Conservation (phyloP, 2,113 vertebrate genomes). For the Stegastes partitus region DNA sequence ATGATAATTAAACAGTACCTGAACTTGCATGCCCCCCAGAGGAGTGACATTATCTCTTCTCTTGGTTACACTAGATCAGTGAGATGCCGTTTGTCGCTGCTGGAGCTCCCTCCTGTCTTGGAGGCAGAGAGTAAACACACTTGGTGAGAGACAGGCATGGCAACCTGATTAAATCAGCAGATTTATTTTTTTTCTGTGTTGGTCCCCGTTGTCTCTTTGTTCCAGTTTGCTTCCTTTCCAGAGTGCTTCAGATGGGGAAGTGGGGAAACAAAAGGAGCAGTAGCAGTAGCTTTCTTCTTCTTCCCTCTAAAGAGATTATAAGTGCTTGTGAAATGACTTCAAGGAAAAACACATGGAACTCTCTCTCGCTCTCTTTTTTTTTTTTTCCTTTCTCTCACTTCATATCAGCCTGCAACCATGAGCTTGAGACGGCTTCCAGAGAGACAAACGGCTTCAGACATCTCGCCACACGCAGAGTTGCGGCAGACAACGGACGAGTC, state of each 20-base stretch:
- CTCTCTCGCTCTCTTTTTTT: constrained; percentile 47
- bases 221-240: constrained; percentile 74
- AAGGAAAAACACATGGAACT: constrained; percentile 69
- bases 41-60: constrained; percentile 58
- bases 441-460: constrained; percentile 61
- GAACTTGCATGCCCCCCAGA: constrained; percentile 59
- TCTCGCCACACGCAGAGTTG: constrained; percentile 61
- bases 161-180: constrained; percentile 79
- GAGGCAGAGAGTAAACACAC: constrained; percentile 51
- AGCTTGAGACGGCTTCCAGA: constrained; percentile 60
- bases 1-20: constrained; percentile 80
- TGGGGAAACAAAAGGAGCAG: constrained; percentile 62
- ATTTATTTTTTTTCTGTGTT: constrained; percentile 67
- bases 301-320: constrained; percentile 76
- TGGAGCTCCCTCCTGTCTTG: constrained; percentile 43
- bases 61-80: constrained; percentile 52
- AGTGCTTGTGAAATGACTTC: constrained; percentile 77
- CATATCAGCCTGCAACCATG: constrained; percentile 65
- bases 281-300: constrained; percentile 58
- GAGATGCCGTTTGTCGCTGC: constrained; percentile 29
- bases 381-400: constrained; percentile 44
- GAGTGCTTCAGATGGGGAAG: constrained; percentile 61
- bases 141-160: constrained; percentile 49
- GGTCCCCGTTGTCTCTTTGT: constrained; percentile 74
- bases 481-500: constrained; percentile 56